These are phyloP conservation scores for Amblyopsis hoosieri DNA, from an alignment of 2,797 vertebrate genomes.

Conservation along the genomic window DNA sequence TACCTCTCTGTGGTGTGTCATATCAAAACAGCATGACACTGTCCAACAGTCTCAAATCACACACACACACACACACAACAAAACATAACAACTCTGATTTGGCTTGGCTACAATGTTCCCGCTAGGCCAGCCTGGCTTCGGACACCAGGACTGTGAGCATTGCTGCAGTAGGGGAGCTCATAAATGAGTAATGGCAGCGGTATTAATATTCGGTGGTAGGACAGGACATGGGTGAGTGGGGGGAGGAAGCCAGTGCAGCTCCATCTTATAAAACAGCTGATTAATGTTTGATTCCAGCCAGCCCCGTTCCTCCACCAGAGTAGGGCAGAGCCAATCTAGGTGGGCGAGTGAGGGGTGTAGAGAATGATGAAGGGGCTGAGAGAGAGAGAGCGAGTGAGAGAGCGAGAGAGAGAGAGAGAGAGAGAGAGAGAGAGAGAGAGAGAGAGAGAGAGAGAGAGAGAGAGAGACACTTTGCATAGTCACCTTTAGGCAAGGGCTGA, in stretches of 20 bases:
- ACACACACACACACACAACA: too few species aligned
- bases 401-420: background rate
- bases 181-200: conserved; percentile 72
- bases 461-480: background rate
- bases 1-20: conserved; percentile 1
- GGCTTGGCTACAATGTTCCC: conserved; percentile 36
- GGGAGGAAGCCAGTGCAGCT: conserved; percentile 44
- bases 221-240: conserved; percentile 58
- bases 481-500: too few species aligned
- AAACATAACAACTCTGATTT: conserved; percentile 8
- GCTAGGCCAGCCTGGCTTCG: conserved; percentile 27
- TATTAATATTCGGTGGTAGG: conserved; percentile 73
- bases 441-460: background rate
- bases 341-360: conserved; percentile 16
- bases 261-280: conserved; percentile 74
- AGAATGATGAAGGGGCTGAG: background rate
- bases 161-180: conserved; percentile 50
- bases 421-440: background rate
- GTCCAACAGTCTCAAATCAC: background rate
- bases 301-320: conserved; percentile 57
- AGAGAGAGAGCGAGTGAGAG: background rate
- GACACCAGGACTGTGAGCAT: conserved; percentile 51
- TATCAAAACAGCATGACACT: conserved; percentile 1
- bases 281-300: conserved; percentile 75
- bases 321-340: conserved; percentile 48